A percentile compares a stretch with the other conserved stretches of the same genome.
These are phyloP conservation scores for Artemia franciscana DNA, from an alignment of 1,140 invertebrate species.

Conservation along the genomic window DNA sequence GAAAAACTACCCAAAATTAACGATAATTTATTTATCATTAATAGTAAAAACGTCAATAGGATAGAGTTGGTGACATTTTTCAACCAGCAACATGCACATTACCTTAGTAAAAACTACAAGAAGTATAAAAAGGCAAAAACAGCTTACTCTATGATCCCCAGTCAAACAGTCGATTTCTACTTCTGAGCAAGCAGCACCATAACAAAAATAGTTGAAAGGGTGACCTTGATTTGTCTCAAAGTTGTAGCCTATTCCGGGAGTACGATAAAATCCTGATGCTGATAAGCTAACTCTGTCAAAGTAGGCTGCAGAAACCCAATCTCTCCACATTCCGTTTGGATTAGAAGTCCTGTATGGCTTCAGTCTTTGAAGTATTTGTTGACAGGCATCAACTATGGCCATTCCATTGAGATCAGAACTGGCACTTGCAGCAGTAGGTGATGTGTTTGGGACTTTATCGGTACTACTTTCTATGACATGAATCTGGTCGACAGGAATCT, in stretches of 20 bases:
- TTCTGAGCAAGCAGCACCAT: conserved; percentile 48
- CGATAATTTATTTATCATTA: no score
- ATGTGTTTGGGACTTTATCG: conserved; percentile 83
- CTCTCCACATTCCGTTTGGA: conserved; percentile 58
- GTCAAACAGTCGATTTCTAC: conserved; percentile 73
- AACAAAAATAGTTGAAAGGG: conserved; percentile 56
- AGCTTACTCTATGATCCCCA: conserved; percentile 48
- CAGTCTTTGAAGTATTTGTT: conserved; percentile 40
- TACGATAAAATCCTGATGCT: conserved; percentile 59
- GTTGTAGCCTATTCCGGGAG: conserved; percentile 52
- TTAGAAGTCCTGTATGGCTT: conserved; percentile 47
- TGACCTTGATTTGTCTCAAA: conserved; percentile 40
- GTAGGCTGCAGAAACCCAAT: conserved; percentile 62
- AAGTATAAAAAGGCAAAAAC: no score
- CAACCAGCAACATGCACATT: no score
- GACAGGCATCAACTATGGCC: conserved; percentile 40
- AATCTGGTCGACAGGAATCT: conserved; percentile 47
- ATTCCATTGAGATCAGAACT: conserved; percentile 85
- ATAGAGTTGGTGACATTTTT: no score
- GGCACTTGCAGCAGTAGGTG: conserved; percentile 69
- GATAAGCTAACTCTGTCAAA: conserved; percentile 53
- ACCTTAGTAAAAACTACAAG: no score
- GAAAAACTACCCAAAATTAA: no score
- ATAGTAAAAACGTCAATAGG: no score
- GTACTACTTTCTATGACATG: conserved; percentile 70